Evolutionary conservation across 2,797 vertebrate genomes (phyloP).

Genomic region (Antrozous pallidus): DNA sequence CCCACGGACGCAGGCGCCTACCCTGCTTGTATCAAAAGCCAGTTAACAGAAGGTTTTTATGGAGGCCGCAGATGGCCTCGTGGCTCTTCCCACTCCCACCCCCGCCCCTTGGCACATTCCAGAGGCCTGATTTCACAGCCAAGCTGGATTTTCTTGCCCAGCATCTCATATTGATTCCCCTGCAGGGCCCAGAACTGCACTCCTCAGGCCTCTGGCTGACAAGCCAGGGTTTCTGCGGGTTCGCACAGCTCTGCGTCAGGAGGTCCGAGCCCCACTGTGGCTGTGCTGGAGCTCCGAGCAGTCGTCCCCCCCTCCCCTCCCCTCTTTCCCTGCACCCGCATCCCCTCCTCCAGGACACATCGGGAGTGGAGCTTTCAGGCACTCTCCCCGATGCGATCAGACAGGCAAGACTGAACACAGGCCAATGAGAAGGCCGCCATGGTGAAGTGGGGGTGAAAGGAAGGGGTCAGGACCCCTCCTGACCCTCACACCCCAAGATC

Average conservation of each 20-base stretch:
- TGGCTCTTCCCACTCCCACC: neutral
- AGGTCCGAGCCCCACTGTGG: neutral
- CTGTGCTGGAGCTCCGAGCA: neutral
- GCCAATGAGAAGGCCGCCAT: neutral
- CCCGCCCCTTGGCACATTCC: conserved; percentile 24
- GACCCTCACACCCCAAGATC: neutral
- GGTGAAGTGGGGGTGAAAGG: neutral
- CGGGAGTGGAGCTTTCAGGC: neutral
- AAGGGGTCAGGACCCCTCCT: neutral
- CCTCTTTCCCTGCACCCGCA: accelerated
- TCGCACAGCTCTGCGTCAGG: neutral
- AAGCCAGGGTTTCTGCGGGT: conserved; percentile 35
- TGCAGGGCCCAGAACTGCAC: conserved; percentile 42
- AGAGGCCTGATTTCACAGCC: conserved; percentile 50
- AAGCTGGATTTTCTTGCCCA: conserved; percentile 59
- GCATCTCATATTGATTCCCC: conserved; percentile 63
- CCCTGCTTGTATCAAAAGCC: neutral
- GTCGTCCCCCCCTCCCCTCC: neutral
- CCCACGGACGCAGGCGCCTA: accelerated
- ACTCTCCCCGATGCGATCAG: neutral
- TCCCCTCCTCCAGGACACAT: neutral
- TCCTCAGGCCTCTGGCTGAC: conserved; percentile 29
- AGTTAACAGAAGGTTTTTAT: conserved; percentile 3
- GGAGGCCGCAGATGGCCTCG: neutral
- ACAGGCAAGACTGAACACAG: neutral